Percentiles rank a stretch among this genome's conserved stretches.
Conservation (phyloP, 2,113 vertebrate genomes). For the Mustelus asterias region DNA sequence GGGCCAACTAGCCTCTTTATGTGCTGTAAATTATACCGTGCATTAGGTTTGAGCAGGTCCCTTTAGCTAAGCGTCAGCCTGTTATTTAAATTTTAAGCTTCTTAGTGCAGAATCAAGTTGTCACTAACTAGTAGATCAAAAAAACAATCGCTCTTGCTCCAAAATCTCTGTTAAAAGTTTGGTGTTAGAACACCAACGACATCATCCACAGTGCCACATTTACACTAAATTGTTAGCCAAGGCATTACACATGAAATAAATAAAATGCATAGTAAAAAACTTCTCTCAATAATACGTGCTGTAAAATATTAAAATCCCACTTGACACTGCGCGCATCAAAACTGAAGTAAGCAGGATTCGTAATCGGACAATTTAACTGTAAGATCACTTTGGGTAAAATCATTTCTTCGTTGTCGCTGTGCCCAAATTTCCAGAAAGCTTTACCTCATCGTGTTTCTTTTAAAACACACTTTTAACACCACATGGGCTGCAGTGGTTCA, state of each 20-base stretch:
- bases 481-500: not conserved
- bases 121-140: not conserved
- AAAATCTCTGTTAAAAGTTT: not conserved
- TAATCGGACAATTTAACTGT: not conserved
- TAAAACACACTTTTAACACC: not conserved
- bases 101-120: not conserved
- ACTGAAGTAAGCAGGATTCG: not conserved
- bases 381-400: not conserved
- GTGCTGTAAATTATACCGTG: not conserved
- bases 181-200: not conserved
- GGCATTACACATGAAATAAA: not conserved
- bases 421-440: not conserved
- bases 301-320: not conserved
- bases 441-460: not conserved
- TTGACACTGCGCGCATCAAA: not conserved
- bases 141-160: not conserved
- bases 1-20: not conserved
- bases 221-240: not conserved
- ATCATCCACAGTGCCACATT: not conserved
- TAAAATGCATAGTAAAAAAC: conserved; percentile 2
- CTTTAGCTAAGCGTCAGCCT: not conserved
- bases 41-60: not conserved
- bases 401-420: not conserved
- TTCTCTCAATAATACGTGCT: not conserved
- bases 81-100: not conserved